These are phyloP conservation scores for Neodiprion pinetum DNA, from an alignment of 1,140 invertebrate genomes.

Conservation along the genomic window DNA sequence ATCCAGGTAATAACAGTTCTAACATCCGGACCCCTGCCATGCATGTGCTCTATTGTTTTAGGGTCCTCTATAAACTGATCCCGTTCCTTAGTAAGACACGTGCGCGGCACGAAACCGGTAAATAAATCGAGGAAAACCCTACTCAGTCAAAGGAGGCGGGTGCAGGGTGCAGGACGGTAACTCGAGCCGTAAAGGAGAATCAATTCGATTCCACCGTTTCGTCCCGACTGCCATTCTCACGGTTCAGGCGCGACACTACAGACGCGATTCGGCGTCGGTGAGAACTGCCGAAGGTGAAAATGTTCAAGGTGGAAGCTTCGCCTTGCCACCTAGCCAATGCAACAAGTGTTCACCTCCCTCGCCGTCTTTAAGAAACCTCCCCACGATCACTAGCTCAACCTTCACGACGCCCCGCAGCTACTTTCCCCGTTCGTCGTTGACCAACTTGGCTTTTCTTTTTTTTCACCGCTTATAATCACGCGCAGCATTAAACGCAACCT, in stretches of 20 bases:
- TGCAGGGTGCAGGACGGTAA: constrained; percentile 47
- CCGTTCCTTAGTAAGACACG: background rate
- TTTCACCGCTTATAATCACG: no score
- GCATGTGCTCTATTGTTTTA: no score
- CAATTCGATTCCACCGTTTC: constrained; percentile 55
- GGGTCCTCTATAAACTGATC: no score
- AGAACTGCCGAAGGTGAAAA: no score
- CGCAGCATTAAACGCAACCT: no score
- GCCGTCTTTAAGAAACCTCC: constrained; percentile 59
- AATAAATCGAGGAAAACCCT: no score
- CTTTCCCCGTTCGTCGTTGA: background rate
- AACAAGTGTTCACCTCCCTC: constrained; percentile 55
- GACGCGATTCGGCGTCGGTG: no score
- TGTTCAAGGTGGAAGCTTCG: no score
- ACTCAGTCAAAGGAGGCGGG: background rate
- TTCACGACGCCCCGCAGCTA: background rate
- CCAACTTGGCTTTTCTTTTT: background rate
- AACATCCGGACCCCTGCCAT: no score
- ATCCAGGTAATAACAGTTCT: no score
- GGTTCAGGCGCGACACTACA: background rate
- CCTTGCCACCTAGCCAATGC: constrained; percentile 31
- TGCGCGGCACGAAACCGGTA: no score
- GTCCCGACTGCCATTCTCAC: background rate
- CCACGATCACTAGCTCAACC: constrained; percentile 9
- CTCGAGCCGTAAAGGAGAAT: constrained; percentile 57